These are phyloP conservation scores for Pyrrhia umbra DNA, from an alignment of 2,888 invertebrate species.

Conservation along the genomic window DNA sequence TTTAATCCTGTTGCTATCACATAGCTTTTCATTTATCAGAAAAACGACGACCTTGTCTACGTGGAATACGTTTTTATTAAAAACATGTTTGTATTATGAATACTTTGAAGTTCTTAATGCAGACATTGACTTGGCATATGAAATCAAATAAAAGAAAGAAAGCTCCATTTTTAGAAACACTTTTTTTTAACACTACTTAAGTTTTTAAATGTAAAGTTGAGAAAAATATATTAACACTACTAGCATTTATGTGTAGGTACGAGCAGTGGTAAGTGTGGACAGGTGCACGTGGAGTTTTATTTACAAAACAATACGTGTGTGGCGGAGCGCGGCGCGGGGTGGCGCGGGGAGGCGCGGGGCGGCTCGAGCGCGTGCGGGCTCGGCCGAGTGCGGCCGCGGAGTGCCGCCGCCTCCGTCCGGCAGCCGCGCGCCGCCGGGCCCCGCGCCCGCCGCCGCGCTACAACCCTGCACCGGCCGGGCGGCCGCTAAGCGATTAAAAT, in stretches of 20 bases:
- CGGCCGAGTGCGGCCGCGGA: conserved; percentile 46
- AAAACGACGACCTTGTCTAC: background rate
- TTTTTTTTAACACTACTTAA: background rate
- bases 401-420: conserved; percentile 37
- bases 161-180: background rate
- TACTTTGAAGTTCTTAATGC: background rate
- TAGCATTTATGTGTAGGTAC: background rate
- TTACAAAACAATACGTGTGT: conserved; percentile 24
- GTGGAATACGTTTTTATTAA: background rate
- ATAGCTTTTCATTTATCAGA: background rate
- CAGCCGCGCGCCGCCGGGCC: background rate
- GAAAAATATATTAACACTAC: too few species aligned
- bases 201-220: background rate
- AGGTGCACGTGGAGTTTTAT: conserved; percentile 16
- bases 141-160: too few species aligned
- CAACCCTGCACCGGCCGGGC: too few species aligned
- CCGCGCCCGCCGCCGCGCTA: too few species aligned
- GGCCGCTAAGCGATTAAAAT: too few species aligned
- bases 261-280: background rate
- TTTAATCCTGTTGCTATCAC: conserved; percentile 6
- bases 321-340: background rate
- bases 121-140: background rate
- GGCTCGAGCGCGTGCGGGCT: conserved; percentile 14
- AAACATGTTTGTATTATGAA: background rate
- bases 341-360: background rate